Conservation (phyloP, 1,140 invertebrate species). For the Probaryconus sp. region DNA sequence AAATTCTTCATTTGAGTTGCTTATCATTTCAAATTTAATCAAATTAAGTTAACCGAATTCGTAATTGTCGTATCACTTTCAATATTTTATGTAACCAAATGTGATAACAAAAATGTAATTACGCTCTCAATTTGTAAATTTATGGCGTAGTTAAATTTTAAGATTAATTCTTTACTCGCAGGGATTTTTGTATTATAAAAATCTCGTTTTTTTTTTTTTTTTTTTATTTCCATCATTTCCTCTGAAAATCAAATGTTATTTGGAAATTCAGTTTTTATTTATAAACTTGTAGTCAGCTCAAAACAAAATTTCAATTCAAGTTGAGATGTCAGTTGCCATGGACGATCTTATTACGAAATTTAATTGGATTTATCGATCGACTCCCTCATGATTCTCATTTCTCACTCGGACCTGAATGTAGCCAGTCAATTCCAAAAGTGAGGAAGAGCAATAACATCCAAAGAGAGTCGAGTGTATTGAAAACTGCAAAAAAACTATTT, state of each 20-base stretch:
- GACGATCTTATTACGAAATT: constrained; percentile 69
- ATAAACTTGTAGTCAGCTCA: constrained; percentile 23
- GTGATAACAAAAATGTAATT: too few species aligned
- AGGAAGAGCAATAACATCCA: constrained; percentile 44
- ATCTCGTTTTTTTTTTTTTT: too few species aligned
- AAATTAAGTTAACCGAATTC: constrained; percentile 28
- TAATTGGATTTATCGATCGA: constrained; percentile 77
- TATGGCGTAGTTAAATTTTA: too few species aligned
- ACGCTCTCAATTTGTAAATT: too few species aligned
- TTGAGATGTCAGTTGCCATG: constrained; percentile 31
- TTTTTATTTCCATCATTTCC: too few species aligned
- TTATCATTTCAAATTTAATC: constrained; percentile 28
- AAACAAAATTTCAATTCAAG: constrained; percentile 41
- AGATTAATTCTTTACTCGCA: too few species aligned
- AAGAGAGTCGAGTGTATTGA: constrained; percentile 16
- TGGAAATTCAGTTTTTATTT: constrained; percentile 20
- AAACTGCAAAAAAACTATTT: constrained; percentile 4
- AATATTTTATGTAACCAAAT: background rate
- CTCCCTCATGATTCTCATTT: constrained; percentile 71
- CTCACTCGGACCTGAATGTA: constrained; percentile 39
- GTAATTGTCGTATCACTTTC: constrained; percentile 6
- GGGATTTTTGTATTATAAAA: too few species aligned
- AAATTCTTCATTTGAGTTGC: background rate
- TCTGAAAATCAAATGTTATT: too few species aligned
- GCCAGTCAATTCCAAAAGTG: constrained; percentile 37